Base-by-base conservation (phyloP, 30 jellyfish, hydroid and myxozoan species). In the Hydractinia symbiolongicarpus region DNA sequence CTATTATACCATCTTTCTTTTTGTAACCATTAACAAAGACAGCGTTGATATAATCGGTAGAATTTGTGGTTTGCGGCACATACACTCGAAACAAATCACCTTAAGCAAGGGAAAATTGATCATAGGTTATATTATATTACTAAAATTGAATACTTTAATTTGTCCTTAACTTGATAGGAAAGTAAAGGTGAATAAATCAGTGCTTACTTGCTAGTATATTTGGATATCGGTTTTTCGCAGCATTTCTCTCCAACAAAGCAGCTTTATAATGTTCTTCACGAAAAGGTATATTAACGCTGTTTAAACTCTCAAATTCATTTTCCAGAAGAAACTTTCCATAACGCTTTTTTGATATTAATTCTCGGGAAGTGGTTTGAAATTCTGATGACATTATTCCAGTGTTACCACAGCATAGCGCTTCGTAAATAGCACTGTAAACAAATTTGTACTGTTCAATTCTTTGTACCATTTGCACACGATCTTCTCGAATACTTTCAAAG, bases 391-490 rank as follows among this genome's bases (percentile, higher is more conserved):
- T 15, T 8, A 77, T 44, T 50, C 72, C 57, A 3, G 85, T 77
- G 13, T 77, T 4, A 77, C 85, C 85, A 44, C 85, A 77, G 21
- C 53, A 54, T 30, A 77, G 61, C 30, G 75, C 17, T 61, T 77
- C 85, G 66, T 77, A 77, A 77, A 77, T 77, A 0, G 85, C 81
- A 77, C 52, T 61, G 73, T 77, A 60, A 53, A 61, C 73, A 55
- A 77, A 77, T 77, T 54, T 53, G 60, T 77, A 77, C 57, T 77
- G 85, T 6, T 77, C 85, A 16, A 54, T 90, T 7, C 96, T 81
- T 72, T 91, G 98, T 9, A 91, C 96, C 98, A 91, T 86, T 66
- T 89, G 96, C 53, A 87, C 80, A 68, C 98, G 55, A 51, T 91
- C 71, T 17, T 89, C 79, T 54, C 98, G 84, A 74, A 91, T 82